Conservation (phyloP, 2,888 invertebrate genomes). For the Linhomoeus sp. region DNA sequence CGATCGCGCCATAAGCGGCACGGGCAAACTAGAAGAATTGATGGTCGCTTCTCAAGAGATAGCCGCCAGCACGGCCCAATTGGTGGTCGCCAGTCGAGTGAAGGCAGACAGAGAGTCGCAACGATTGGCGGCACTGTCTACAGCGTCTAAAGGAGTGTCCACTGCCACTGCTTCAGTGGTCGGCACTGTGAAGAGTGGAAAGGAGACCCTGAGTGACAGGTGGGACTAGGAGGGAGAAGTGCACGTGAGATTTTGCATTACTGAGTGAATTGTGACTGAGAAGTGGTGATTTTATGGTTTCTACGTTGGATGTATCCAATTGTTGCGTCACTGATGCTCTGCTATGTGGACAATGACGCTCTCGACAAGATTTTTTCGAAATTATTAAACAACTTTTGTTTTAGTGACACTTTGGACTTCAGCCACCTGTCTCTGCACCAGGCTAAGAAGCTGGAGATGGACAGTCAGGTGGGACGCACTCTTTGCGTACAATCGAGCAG, state of each 20-base stretch:
- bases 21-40: constrained; percentile 71
- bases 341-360: neutral
- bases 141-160: constrained; percentile 69
- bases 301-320: too few species aligned
- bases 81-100: constrained; percentile 80
- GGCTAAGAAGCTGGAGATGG: constrained; percentile 88
- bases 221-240: too few species aligned
- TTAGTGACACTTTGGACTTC: constrained; percentile 65
- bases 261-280: too few species aligned
- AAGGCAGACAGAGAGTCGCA: constrained; percentile 47
- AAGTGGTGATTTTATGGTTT: too few species aligned
- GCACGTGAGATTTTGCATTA: too few species aligned
- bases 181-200: constrained; percentile 73
- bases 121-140: constrained; percentile 53
- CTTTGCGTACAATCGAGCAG: neutral
- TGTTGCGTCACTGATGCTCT: too few species aligned
- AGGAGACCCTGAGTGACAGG: constrained; percentile 60
- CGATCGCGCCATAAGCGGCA: constrained; percentile 64
- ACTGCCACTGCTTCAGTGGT: constrained; percentile 76
- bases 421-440: constrained; percentile 71
- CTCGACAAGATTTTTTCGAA: neutral
- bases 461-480: constrained; percentile 52
- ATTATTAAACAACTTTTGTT: neutral
- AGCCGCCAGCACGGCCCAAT: constrained; percentile 81
- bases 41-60: constrained; percentile 92